phyloP scores from a whole-genome alignment of 2,888 invertebrate genomes.

The Anthrax anthrax region DNA sequence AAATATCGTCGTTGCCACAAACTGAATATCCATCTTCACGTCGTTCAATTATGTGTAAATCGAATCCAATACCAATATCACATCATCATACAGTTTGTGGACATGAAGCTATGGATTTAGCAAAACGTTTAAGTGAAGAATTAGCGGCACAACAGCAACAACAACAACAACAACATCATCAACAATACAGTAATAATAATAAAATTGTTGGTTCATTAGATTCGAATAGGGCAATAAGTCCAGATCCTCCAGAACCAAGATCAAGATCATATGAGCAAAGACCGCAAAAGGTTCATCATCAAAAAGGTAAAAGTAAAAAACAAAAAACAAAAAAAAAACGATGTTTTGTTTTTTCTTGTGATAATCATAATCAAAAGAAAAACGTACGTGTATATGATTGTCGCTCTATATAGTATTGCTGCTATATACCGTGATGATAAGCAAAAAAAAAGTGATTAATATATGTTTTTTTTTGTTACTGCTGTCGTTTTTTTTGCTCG shows the following conservation, averaged over 20 bases:
- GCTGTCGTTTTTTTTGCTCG: no score
- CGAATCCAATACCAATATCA: constrained; percentile 61
- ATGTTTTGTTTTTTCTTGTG: not conserved
- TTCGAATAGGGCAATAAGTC: constrained; percentile 34
- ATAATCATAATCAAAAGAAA: not conserved
- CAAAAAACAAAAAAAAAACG: no score
- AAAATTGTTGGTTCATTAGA: constrained; percentile 22
- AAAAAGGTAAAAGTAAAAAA: no score
- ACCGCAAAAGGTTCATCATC: constrained; percentile 14
- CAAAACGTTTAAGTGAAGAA: constrained; percentile 54
- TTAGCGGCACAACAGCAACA: constrained; percentile 31
- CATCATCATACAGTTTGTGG: constrained; percentile 60
- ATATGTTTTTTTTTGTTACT: no score
- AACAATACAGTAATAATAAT: no score
- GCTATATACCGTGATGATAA: no score
- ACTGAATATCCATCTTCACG: constrained; percentile 31
- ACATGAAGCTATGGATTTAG: constrained; percentile 62
- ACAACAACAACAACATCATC: no score
- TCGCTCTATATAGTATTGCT: no score
- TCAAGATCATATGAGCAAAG: constrained; percentile 55
- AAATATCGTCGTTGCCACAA: constrained; percentile 19
- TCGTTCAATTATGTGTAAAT: constrained; percentile 43
- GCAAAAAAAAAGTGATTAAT: no score
- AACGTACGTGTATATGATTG: no score
- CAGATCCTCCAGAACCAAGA: constrained; percentile 42